Evolutionary conservation across 2,113 vertebrate genomes (phyloP), one percentile per base, ranked within the genome.

Genomic region (Taurulus bubalis): DNA sequence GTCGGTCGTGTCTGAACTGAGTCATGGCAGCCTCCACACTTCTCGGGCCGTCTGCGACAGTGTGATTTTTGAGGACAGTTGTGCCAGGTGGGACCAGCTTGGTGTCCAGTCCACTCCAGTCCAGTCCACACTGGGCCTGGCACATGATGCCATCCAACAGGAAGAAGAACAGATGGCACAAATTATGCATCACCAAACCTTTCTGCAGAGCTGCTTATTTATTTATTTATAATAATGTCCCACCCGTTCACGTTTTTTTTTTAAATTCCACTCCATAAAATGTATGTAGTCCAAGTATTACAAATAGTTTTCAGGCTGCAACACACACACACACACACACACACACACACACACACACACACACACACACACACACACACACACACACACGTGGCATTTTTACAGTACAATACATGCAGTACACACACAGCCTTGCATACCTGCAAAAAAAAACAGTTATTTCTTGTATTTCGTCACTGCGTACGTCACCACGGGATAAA

Each of bases 41-140:
- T 83, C 73, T 85, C 80, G 18, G 83, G 75, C 87, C 85, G 76
- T 91, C 89, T 91, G 89, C 81, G 68, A 74, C 72, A 58, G 87
- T 87, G 90, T 79, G 86, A 92, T 55, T 63, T 79, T 58, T 20
- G 64, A 82, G 85, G 87, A 89, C 88, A 90, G 88, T 89, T 87
- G 88, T 89, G 88, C 82, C 90, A 90, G 90, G 90, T 91, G 90
- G 87, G 87, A 85, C 82, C 82, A 56, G 87, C 82, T 84, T 77
- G 68, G 74, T 82, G 74, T n/a, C n/a, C n/a, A 49, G 67, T 79
- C 79, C 82, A 79, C 82, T 55, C 6, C 11, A 83, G 68, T 66
- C 81, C 85, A 84, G 86, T 91, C 89, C 86, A 90, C 90, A 63
- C 66, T 77, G 78, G 85, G 78, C 85, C 87, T 84, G 84, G 80